Conservation (phyloP, 2,888 invertebrate species). For the Pseudeuparius sepicola region DNA sequence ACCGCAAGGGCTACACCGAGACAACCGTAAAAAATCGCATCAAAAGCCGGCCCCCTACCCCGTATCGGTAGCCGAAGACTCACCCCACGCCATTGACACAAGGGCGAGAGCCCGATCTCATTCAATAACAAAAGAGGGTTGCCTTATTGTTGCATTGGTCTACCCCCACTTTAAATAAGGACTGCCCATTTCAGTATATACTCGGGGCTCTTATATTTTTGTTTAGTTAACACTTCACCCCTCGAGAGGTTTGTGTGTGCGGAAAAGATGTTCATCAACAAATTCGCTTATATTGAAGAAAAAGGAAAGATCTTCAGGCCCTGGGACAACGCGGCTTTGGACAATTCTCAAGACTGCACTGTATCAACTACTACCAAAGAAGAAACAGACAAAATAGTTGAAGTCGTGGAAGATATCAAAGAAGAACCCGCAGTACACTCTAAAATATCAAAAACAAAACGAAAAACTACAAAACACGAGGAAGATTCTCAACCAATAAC, state of each 20-base stretch:
- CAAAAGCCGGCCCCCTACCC: no score
- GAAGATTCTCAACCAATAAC: conserved; percentile 22
- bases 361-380: conserved; percentile 46
- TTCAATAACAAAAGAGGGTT: conserved; percentile 37
- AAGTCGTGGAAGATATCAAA: conserved; percentile 9
- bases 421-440: not conserved
- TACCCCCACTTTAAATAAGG: conserved; percentile 35
- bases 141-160: conserved; percentile 36
- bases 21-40: conserved; percentile 39
- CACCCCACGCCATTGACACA: conserved; percentile 22
- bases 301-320: conserved; percentile 28
- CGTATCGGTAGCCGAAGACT: no score
- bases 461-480: conserved; percentile 9
- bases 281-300: conserved; percentile 20
- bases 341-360: conserved; percentile 44
- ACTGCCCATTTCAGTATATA: conserved; percentile 30
- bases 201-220: conserved; percentile 31
- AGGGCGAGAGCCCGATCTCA: conserved; percentile 36
- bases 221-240: conserved; percentile 31
- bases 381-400: conserved; percentile 17
- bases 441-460: conserved; percentile 2
- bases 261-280: conserved; percentile 23
- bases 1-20: conserved; percentile 34
- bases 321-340: conserved; percentile 25
- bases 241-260: conserved; percentile 30